phyloP scores from a whole-genome alignment of 2,113 vertebrate species.

The Climacteris rufus region DNA sequence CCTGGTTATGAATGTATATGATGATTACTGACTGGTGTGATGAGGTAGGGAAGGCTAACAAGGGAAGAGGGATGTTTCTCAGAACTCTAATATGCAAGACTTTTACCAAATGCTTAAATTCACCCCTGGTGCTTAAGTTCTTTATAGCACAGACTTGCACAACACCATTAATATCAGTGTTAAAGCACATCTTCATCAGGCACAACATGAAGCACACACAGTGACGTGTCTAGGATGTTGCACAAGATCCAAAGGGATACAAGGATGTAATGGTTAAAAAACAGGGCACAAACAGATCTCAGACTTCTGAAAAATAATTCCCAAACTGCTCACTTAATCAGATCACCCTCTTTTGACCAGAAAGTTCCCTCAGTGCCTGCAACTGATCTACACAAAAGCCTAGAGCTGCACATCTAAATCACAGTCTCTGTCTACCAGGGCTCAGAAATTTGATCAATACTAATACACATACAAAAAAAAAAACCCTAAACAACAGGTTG shows the following conservation, averaged over 20 bases:
- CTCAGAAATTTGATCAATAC: background rate
- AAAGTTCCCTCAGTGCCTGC: background rate
- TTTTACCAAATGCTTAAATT: background rate
- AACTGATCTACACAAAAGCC: background rate
- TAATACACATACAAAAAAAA: background rate
- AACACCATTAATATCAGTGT: background rate
- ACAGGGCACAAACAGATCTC: background rate
- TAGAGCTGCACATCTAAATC: background rate
- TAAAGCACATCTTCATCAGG: background rate
- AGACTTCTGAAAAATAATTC: background rate
- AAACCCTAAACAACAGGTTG: background rate
- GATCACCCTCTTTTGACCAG: background rate
- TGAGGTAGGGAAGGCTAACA: background rate
- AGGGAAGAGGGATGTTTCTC: background rate
- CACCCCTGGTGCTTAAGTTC: background rate
- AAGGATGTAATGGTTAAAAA: background rate
- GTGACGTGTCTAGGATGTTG: background rate
- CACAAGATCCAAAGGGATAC: background rate
- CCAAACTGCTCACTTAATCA: background rate
- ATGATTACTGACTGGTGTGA: background rate
- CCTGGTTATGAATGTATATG: background rate
- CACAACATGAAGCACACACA: background rate
- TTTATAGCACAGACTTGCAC: background rate
- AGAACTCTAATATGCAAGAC: background rate
- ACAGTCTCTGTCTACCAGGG: background rate